A percentile compares a stretch with the other conserved stretches of the same genome.
phyloP scores from a whole-genome alignment of 2,113 vertebrate genomes.

The Gadus macrocephalus region DNA sequence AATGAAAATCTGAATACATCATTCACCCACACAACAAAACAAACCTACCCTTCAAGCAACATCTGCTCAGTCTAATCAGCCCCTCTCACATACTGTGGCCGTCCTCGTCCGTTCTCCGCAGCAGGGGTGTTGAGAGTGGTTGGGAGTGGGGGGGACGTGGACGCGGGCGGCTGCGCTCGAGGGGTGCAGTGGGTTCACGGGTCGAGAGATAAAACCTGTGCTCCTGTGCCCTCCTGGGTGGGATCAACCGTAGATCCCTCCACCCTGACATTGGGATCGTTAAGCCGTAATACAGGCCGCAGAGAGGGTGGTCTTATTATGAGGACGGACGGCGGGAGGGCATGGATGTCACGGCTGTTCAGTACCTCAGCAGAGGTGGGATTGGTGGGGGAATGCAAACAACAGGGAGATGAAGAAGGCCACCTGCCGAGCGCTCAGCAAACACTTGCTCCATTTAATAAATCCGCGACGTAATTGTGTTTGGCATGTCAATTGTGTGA shows the following conservation, averaged over 20 bases:
- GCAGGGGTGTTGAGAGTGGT: background rate
- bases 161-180: background rate
- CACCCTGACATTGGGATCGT: constrained; percentile 21
- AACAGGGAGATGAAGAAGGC: background rate
- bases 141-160: background rate
- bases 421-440: too few relatives aligned
- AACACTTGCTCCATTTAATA: too few relatives aligned
- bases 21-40: too few relatives aligned
- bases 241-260: background rate
- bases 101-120: too few relatives aligned
- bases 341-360: background rate
- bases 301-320: background rate
- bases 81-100: too few relatives aligned
- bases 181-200: background rate
- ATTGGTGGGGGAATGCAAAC: constrained; percentile 1
- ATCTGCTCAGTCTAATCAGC: too few relatives aligned
- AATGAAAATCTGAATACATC: too few relatives aligned
- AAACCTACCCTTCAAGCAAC: too few relatives aligned
- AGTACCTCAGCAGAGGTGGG: background rate
- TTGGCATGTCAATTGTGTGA: too few relatives aligned
- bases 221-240: background rate
- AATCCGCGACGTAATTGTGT: too few relatives aligned
- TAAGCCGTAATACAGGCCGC: constrained; percentile 4
- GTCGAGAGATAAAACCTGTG: background rate
- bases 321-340: background rate